A percentile compares a stretch with the other conserved stretches of the same genome.
Evolutionary conservation across 2,888 invertebrate genomes (phyloP).

Genomic region (Lasioglossum pauxillum): DNA sequence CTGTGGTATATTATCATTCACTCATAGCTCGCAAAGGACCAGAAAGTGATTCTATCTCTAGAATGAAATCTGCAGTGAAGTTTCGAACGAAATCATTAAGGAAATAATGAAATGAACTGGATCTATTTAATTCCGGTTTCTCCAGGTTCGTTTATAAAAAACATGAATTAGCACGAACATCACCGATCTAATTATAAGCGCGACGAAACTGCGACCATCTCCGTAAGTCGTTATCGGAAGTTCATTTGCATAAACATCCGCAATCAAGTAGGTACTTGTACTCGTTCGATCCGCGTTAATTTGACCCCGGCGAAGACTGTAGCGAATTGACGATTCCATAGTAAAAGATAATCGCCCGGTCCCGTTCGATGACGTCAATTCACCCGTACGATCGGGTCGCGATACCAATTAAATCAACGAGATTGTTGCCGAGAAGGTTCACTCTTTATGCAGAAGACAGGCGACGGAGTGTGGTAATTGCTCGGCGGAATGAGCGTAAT

Average conservation of each 20-base stretch:
- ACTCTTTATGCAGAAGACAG: background rate
- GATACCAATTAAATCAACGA: constrained; percentile 24
- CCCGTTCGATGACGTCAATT: constrained; percentile 10
- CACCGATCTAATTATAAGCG: background rate
- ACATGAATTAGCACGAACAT: background rate
- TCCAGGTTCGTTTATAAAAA: background rate
- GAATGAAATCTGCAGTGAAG: too few species aligned
- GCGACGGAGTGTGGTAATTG: background rate
- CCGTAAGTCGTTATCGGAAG: background rate
- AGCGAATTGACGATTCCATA: background rate
- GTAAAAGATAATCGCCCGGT: background rate
- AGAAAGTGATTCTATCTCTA: too few species aligned
- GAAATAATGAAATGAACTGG: too few species aligned
- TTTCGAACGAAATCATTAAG: too few species aligned
- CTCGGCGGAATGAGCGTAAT: constrained; percentile 2
- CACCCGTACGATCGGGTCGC: background rate
- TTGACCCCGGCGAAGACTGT: background rate
- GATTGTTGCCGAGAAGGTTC: background rate
- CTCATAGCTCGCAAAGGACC: too few species aligned
- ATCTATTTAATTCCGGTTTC: background rate
- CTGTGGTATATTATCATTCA: too few species aligned
- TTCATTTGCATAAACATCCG: background rate
- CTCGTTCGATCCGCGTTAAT: too few species aligned
- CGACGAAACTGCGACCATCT: background rate
- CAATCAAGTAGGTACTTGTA: background rate